These are phyloP conservation scores for Drosophila yooni DNA, from an alignment of 2,888 invertebrate species.

Conservation along the genomic window DNA sequence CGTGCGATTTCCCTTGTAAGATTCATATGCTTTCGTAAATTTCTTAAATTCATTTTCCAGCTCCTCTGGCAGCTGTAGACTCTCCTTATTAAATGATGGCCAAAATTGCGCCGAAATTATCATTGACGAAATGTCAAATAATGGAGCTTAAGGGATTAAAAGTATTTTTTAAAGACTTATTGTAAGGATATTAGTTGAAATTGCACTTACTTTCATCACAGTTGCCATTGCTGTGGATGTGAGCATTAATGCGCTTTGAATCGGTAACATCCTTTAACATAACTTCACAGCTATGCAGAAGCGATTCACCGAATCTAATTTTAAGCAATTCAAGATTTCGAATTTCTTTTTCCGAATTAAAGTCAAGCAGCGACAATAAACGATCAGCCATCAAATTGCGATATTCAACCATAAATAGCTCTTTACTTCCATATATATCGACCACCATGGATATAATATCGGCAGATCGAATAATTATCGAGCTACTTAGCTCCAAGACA, in stretches of 20 bases:
- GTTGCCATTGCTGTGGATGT: slow-evolving; percentile 90
- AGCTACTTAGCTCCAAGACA: slow-evolving; percentile 87
- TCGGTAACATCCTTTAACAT: slow-evolving; percentile 99
- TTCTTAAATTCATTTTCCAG: slow-evolving; percentile 92
- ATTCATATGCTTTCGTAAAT: slow-evolving; percentile 96
- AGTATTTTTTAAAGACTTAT: neutral
- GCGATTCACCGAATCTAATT: slow-evolving; percentile 97
- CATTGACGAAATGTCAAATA: slow-evolving; percentile 91
- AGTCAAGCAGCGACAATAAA: slow-evolving; percentile 91
- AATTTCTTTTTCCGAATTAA: slow-evolving; percentile 95
- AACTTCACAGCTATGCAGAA: slow-evolving; percentile 98
- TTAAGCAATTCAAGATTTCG: slow-evolving; percentile 97
- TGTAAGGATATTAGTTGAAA: neutral
- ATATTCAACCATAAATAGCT: slow-evolving; percentile 99
- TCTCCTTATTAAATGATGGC: slow-evolving; percentile 98
- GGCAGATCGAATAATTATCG: slow-evolving; percentile 84
- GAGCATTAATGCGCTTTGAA: slow-evolving; percentile 95
- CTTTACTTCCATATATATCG: slow-evolving; percentile 99
- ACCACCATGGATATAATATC: slow-evolving; percentile 99
- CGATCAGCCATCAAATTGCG: slow-evolving; percentile 96
- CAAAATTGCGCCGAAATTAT: slow-evolving; percentile 99
- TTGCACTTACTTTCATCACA: slow-evolving; percentile 75
- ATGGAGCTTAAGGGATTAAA: slow-evolving; percentile 81
- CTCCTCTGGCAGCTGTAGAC: slow-evolving; percentile 92
- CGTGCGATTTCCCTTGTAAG: slow-evolving; percentile 95